Conservation (phyloP, 1,140 invertebrate species). For the Stegodyphus dumicola region DNA sequence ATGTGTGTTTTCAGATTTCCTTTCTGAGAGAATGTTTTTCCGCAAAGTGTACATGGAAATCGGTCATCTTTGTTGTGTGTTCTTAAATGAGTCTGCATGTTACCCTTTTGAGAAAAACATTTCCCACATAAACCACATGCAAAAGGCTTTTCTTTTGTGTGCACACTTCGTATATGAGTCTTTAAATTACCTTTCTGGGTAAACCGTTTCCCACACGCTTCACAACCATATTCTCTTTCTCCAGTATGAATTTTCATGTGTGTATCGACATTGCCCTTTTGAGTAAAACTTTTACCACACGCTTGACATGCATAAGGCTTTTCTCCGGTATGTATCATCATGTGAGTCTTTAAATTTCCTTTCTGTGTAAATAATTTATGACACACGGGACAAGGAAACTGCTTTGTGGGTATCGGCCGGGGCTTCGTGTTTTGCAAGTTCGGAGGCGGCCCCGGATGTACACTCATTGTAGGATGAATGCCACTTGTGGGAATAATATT, state of each 20-base stretch:
- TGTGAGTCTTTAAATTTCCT: slow-evolving; percentile 70
- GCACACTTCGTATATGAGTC: slow-evolving; percentile 95
- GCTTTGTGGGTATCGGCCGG: slow-evolving; percentile 63
- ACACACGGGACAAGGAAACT: slow-evolving; percentile 63
- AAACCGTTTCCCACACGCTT: slow-evolving; percentile 68
- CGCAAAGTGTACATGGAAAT: slow-evolving; percentile 63
- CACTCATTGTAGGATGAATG: slow-evolving; percentile 29
- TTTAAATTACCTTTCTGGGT: slow-evolving; percentile 74
- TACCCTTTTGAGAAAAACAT: slow-evolving; percentile 67
- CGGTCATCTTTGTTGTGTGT: slow-evolving; percentile 81
- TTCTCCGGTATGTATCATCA: slow-evolving; percentile 72
- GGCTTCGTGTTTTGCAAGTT: slow-evolving; percentile 36
- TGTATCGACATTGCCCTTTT: slow-evolving; percentile 69
- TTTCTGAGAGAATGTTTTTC: slow-evolving; percentile 75
- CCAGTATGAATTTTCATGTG: slow-evolving; percentile 70
- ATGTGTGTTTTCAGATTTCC: slow-evolving; percentile 75
- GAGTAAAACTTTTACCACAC: slow-evolving; percentile 72
- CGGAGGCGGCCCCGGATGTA: slow-evolving; percentile 35
- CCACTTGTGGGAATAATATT: slow-evolving; percentile 37
- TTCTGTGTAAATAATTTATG: slow-evolving; percentile 63
- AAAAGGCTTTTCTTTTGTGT: slow-evolving; percentile 75
- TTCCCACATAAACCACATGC: slow-evolving; percentile 65
- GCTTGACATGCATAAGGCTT: slow-evolving; percentile 72
- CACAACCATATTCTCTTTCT: slow-evolving; percentile 68
- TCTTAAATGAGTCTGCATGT: slow-evolving; percentile 95